These are phyloP conservation scores for Coptotermes formosanus DNA, from an alignment of 1,140 invertebrate species.

Conservation along the genomic window DNA sequence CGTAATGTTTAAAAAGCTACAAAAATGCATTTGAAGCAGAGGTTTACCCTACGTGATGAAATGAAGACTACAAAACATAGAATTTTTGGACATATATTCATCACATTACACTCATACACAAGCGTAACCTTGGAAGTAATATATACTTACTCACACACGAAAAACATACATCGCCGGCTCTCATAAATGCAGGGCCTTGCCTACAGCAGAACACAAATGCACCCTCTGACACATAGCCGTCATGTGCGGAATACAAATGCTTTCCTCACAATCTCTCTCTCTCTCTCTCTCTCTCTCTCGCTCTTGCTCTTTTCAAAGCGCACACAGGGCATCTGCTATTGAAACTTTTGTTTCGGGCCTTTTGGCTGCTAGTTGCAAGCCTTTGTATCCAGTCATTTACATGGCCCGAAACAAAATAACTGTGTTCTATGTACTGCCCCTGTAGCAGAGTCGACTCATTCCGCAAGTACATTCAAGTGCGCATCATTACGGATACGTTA, in stretches of 20 bases:
- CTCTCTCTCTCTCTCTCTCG: too few relatives aligned
- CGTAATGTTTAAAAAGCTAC: too few relatives aligned
- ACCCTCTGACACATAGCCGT: neutral
- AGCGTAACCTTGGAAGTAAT: neutral
- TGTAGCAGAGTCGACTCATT: neutral
- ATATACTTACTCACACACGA: too few relatives aligned
- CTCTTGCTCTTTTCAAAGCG: neutral
- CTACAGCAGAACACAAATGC: neutral
- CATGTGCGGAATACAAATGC: neutral
- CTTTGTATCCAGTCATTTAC: constrained; percentile 17
- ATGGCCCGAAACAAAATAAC: neutral
- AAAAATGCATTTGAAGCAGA: too few relatives aligned
- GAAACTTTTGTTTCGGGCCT: constrained; percentile 4
- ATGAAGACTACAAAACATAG: too few relatives aligned
- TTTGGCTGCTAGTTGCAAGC: neutral
- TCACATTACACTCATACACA: neutral
- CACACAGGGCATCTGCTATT: constrained; percentile 1
- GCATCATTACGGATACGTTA: neutral
- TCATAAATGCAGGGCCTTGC: neutral
- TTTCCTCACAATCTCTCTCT: neutral
- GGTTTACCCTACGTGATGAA: too few relatives aligned
- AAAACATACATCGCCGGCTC: neutral
- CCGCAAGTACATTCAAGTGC: neutral
- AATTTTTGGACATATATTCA: too few relatives aligned
- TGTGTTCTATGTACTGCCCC: neutral